phyloP scores from a whole-genome alignment of 1,140 invertebrate genomes.

The Fopius arisanus region DNA sequence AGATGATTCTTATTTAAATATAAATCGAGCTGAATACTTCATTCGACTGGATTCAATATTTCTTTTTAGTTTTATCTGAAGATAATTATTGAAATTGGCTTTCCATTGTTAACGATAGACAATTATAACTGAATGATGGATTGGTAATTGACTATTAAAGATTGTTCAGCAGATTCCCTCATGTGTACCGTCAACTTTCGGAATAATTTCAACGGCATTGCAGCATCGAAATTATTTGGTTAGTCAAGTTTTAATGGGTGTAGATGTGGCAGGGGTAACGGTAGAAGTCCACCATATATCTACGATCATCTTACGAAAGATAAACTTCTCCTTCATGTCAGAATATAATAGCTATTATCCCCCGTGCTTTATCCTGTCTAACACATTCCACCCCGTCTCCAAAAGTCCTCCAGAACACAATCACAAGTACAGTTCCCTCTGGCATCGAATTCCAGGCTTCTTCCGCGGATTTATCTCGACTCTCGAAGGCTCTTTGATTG shows the following conservation, averaged over 20 bases:
- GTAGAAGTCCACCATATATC: not conserved
- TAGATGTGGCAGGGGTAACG: not conserved
- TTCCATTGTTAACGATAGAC: too few relatives aligned
- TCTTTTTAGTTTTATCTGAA: too few relatives aligned
- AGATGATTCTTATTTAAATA: too few relatives aligned
- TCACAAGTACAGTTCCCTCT: not conserved
- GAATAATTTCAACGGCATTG: not conserved
- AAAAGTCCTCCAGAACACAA: not conserved
- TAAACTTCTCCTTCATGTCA: constrained; percentile 14
- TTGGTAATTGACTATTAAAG: not conserved
- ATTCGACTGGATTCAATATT: too few relatives aligned
- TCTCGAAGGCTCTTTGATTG: not conserved
- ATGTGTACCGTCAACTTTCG: not conserved
- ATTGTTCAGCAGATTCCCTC: not conserved
- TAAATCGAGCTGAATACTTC: too few relatives aligned
- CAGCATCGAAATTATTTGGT: not conserved
- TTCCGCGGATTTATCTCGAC: not conserved
- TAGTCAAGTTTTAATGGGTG: constrained; percentile 2
- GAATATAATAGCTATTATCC: constrained; percentile 15
- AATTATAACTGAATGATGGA: too few relatives aligned
- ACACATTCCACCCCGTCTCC: not conserved
- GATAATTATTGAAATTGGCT: too few relatives aligned
- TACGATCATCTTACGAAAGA: constrained; percentile 13
- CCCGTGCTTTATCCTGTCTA: constrained; percentile 10
- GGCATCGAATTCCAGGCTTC: not conserved